Evolutionary conservation across 1,140 invertebrate genomes (phyloP).

Genomic region (Megalopta genalis): DNA sequence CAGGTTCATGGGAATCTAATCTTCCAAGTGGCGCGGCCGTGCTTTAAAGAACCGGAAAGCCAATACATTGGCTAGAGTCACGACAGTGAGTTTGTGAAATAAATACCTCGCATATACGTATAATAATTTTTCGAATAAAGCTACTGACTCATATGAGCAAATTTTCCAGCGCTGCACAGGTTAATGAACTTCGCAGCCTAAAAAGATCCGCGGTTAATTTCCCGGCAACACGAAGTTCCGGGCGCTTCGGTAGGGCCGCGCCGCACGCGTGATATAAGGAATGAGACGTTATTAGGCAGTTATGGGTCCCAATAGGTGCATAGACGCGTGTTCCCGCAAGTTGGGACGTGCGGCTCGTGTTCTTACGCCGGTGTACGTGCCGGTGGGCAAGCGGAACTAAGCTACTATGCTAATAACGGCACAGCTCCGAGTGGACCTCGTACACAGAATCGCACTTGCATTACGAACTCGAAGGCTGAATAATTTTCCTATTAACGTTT

Average conservation of each 20-base stretch:
- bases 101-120: too few species aligned
- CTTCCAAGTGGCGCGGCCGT: too few species aligned
- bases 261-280: constrained; percentile 72
- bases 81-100: too few species aligned
- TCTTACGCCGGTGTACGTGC: constrained; percentile 18
- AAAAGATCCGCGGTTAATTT: constrained; percentile 45
- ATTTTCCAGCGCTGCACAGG: neutral
- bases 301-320: constrained; percentile 75
- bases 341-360: constrained; percentile 49
- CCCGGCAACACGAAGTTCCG: constrained; percentile 52
- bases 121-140: too few species aligned
- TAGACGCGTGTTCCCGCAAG: constrained; percentile 58
- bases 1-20: too few species aligned
- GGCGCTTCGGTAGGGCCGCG: constrained; percentile 20
- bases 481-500: constrained; percentile 67
- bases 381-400: constrained; percentile 59
- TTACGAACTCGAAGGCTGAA: constrained; percentile 75
- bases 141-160: too few species aligned
- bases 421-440: constrained; percentile 70
- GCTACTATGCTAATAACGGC: constrained; percentile 76
- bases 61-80: too few species aligned
- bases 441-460: constrained; percentile 77
- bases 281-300: constrained; percentile 76
- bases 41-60: too few species aligned
- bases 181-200: neutral